Conservation (phyloP, 2,888 invertebrate species). For the Diaperis boleti region DNA sequence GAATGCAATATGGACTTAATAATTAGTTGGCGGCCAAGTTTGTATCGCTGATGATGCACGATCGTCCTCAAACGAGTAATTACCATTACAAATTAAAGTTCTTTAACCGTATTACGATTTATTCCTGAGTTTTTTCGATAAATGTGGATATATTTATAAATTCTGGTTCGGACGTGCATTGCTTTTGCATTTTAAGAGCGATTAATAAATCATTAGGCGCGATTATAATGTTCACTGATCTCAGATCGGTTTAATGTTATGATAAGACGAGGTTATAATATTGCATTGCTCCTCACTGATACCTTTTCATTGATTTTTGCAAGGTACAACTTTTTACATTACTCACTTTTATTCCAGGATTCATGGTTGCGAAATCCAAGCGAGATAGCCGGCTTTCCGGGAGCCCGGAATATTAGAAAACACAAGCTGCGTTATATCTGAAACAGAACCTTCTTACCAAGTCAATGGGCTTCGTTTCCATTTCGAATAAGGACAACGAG, state of each 20-base stretch:
- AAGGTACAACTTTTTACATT: constrained; percentile 56
- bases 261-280: constrained; percentile 29
- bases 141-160: constrained; percentile 40
- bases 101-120: constrained; percentile 38
- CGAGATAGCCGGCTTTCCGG: constrained; percentile 56
- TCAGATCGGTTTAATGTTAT: constrained; percentile 20
- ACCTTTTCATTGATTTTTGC: constrained; percentile 30
- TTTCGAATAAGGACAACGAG: constrained; percentile 27
- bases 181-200: constrained; percentile 38
- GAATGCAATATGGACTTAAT: constrained; percentile 51
- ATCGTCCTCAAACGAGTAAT: constrained; percentile 43
- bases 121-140: constrained; percentile 29
- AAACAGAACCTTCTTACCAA: constrained; percentile 55
- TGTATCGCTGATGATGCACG: constrained; percentile 44
- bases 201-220: constrained; percentile 40
- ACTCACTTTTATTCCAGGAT: constrained; percentile 62
- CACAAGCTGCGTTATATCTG: constrained; percentile 53
- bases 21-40: constrained; percentile 45
- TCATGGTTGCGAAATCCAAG: constrained; percentile 59
- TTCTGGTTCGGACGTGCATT: constrained; percentile 36
- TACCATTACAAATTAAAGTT: constrained; percentile 47
- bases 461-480: constrained; percentile 54
- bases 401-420: constrained; percentile 56
- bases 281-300: constrained; percentile 3
- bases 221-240: constrained; percentile 26